Percentiles rank a stretch among this genome's conserved stretches.
These are phyloP conservation scores for Trichomalopsis sarcophagae DNA, from an alignment of 1,140 invertebrate species.

Conservation along the genomic window DNA sequence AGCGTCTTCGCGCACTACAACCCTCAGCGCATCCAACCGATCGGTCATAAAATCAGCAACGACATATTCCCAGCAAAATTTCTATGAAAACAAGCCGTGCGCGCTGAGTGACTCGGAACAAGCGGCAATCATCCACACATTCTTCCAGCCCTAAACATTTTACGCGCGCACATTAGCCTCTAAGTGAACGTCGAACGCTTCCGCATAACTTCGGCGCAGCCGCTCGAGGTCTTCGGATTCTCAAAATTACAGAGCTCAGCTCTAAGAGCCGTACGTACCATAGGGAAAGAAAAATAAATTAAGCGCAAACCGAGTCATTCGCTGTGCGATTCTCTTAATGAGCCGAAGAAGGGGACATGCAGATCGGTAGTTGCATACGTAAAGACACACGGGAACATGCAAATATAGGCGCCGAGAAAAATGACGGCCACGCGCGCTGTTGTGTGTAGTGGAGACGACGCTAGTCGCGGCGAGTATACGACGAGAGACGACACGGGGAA, in stretches of 20 bases:
- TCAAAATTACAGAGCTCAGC: background rate
- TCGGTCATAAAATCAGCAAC: no score
- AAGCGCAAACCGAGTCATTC: background rate
- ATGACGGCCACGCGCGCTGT: background rate
- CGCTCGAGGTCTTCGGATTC: conserved; percentile 24
- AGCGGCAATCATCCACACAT: background rate
- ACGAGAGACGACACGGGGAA: background rate
- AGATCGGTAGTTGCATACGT: background rate
- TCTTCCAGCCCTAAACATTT: background rate
- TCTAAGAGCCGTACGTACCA: background rate
- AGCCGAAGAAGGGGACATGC: background rate
- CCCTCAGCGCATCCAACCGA: no score
- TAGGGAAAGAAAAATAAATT: background rate
- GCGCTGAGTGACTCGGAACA: background rate
- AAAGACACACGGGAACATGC: conserved; percentile 14
- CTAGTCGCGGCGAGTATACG: no score
- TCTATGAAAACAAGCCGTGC: background rate
- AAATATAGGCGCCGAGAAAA: conserved; percentile 27
- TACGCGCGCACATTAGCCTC: background rate
- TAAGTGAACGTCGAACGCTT: conserved; percentile 16
- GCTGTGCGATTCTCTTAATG: background rate
- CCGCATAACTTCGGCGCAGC: conserved; percentile 18
- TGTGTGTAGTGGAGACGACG: background rate
- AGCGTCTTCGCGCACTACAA: no score
- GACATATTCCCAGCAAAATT: no score